Evolutionary conservation across 2,113 vertebrate genomes (phyloP).

Genomic region (Cephalophus harveyi): DNA sequence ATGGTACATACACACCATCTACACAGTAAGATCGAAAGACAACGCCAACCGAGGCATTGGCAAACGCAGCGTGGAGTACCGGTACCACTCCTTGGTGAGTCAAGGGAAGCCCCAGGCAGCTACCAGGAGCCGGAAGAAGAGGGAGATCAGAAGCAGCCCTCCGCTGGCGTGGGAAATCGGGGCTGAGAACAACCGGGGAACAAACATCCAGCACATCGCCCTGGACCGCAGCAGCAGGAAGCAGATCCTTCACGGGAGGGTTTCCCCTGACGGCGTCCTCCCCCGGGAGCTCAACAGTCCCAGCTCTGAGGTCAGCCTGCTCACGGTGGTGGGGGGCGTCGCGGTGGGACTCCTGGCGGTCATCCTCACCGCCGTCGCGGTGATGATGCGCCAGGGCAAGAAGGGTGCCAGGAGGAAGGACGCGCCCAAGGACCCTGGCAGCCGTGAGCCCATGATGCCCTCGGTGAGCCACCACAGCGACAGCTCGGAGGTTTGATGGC

Average conservation of each 20-base stretch:
- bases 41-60: constrained; percentile 84
- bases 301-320: constrained; percentile 69
- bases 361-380: constrained; percentile 76
- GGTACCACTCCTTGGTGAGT: constrained; percentile 77
- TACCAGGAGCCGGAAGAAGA: constrained; percentile 67
- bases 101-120: constrained; percentile 33
- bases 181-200: constrained; percentile 86
- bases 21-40: constrained; percentile 91
- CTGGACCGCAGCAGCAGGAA: constrained; percentile 82
- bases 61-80: constrained; percentile 90
- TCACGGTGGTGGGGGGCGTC: constrained; percentile 81
- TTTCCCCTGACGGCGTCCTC: constrained; percentile 70
- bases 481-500: constrained; percentile 92
- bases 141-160: constrained; percentile 76
- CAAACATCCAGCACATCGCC: constrained; percentile 92
- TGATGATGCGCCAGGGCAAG: constrained; percentile 79
- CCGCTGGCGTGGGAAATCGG: constrained; percentile 85
- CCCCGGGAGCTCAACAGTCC: constrained; percentile 80
- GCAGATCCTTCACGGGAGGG: constrained; percentile 70
- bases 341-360: constrained; percentile 82
- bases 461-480: constrained; percentile 75
- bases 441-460: constrained; percentile 84
- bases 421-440: constrained; percentile 74
- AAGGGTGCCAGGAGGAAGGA: constrained; percentile 76
- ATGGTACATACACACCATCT: constrained; percentile 96